Percentiles rank a stretch among this genome's conserved stretches.
phyloP scores from a whole-genome alignment of 1,140 invertebrate species.

The Diorhabda elongata region DNA sequence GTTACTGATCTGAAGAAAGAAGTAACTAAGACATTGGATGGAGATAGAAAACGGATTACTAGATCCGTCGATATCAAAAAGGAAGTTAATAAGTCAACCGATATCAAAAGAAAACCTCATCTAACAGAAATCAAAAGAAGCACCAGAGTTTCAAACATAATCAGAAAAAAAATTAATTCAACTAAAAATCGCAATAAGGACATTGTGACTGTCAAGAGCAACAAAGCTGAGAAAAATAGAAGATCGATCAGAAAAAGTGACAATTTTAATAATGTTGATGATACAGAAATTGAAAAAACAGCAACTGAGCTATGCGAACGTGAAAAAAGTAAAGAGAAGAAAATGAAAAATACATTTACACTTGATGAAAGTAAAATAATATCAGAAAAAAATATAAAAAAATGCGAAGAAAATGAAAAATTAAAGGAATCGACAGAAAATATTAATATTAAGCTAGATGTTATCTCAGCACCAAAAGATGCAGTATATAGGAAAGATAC shows the following conservation, averaged over 20 bases:
- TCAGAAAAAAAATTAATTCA: constrained; percentile 7
- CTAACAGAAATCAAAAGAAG: constrained; percentile 12
- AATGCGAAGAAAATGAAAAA: too few relatives aligned
- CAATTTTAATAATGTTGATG: too few relatives aligned
- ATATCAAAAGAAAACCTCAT: constrained; percentile 14
- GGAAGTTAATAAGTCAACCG: constrained; percentile 21
- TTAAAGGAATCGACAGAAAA: too few relatives aligned
- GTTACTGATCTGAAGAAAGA: constrained; percentile 8
- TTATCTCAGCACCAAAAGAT: too few relatives aligned
- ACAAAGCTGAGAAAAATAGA: not conserved
- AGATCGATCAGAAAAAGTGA: not conserved
- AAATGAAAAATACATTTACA: not conserved
- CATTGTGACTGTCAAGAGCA: not conserved
- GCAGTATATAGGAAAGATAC: too few relatives aligned
- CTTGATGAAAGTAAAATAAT: constrained; percentile 6
- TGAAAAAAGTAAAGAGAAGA: not conserved
- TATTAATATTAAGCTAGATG: too few relatives aligned
- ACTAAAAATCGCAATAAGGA: not conserved
- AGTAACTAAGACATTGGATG: not conserved
- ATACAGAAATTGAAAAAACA: too few relatives aligned
- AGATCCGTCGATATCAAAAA: constrained; percentile 24
- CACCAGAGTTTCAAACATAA: constrained; percentile 11
- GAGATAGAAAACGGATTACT: constrained; percentile 17
- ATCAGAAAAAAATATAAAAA: not conserved
- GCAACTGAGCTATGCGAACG: too few relatives aligned